Conservation (phyloP, 2,797 vertebrate species). For the Ptychadena robeensis region DNA sequence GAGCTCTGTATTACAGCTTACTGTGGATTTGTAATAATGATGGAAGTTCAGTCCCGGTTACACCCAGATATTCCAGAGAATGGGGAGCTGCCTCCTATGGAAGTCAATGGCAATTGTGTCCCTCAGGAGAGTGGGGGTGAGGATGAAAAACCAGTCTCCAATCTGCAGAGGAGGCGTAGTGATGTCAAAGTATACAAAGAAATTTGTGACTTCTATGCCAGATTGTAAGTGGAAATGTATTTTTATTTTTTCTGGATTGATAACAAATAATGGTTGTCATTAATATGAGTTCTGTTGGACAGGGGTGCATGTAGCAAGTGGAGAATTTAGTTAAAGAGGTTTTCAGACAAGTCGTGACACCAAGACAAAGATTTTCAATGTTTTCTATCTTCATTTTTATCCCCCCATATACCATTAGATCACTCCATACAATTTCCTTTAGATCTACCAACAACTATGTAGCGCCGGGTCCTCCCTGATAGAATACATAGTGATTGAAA, state of each 20-base stretch:
- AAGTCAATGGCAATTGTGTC: constrained; percentile 68
- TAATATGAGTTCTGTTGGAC: not conserved
- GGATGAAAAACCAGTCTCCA: constrained; percentile 85
- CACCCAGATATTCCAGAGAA: constrained; percentile 83
- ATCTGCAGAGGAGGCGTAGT: constrained; percentile 88
- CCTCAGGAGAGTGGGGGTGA: constrained; percentile 75
- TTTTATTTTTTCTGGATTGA: not conserved
- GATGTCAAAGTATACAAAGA: constrained; percentile 97
- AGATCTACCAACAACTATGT: too few relatives aligned
- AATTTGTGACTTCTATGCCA: constrained; percentile 97
- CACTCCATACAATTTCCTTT: too few relatives aligned
- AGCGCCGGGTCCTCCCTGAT: too few relatives aligned
- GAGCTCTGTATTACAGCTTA: constrained; percentile 45
- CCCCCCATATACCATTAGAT: too few relatives aligned
- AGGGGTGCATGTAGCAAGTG: not conserved
- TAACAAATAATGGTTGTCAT: not conserved
- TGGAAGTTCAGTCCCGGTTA: constrained; percentile 76
- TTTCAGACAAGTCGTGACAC: too few relatives aligned
- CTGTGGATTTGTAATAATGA: constrained; percentile 60
- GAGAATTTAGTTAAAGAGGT: not conserved
- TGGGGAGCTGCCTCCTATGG: constrained; percentile 71
- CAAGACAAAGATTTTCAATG: too few relatives aligned
- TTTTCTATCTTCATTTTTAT: too few relatives aligned
- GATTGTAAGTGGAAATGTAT: constrained; percentile 84
- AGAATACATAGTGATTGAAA: too few relatives aligned